Conservation (phyloP, 2,888 invertebrate species). For the Stegana nigrithorax region DNA sequence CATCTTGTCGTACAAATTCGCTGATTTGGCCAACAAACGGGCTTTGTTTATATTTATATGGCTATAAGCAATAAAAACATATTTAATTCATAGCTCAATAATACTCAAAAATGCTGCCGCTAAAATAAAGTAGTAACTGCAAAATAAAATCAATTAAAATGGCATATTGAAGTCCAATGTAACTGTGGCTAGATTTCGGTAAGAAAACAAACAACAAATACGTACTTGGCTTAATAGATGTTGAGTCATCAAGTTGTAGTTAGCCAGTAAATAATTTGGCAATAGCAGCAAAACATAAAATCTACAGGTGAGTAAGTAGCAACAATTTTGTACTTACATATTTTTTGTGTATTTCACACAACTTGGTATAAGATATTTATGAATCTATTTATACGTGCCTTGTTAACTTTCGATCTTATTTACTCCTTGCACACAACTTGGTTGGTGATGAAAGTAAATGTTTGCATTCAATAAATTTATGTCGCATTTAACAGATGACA, state of each 20-base stretch:
- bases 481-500: background rate
- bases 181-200: too few relatives aligned
- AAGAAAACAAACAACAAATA: slow-evolving; percentile 20
- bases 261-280: slow-evolving; percentile 2
- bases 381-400: too few relatives aligned
- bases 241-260: slow-evolving; percentile 47
- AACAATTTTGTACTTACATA: background rate
- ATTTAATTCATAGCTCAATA: slow-evolving; percentile 6
- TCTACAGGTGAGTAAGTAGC: slow-evolving; percentile 18
- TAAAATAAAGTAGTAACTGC: slow-evolving; percentile 22
- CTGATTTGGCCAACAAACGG: too few relatives aligned
- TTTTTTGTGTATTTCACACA: background rate
- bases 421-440: too few relatives aligned
- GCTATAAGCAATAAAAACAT: too few relatives aligned
- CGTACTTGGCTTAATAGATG: slow-evolving; percentile 36
- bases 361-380: too few relatives aligned
- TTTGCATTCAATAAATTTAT: too few relatives aligned
- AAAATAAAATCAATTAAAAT: background rate
- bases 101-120: slow-evolving; percentile 29
- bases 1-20: too few relatives aligned
- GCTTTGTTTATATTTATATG: slow-evolving; percentile 50
- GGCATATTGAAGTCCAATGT: slow-evolving; percentile 14
- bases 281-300: slow-evolving; percentile 23
- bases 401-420: too few relatives aligned
- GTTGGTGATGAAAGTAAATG: background rate